Conservation (phyloP, 2,888 invertebrate genomes). For the Lumbricus terrestris region DNA sequence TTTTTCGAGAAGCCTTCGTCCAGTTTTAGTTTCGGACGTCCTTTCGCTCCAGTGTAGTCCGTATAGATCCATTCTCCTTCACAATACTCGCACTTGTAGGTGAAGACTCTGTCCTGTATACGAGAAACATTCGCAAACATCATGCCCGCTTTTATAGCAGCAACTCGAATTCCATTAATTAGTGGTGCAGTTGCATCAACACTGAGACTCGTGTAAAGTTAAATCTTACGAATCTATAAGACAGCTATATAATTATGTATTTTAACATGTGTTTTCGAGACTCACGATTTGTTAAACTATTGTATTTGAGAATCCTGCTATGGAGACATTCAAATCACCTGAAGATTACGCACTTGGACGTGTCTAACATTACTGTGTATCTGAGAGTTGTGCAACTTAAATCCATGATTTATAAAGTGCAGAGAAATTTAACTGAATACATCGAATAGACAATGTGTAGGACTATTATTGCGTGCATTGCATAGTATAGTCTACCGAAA, state of each 20-base stretch:
- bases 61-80: slow-evolving; percentile 5
- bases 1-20: slow-evolving; percentile 47
- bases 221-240: background rate
- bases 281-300: background rate
- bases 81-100: slow-evolving; percentile 18
- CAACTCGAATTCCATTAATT: background rate
- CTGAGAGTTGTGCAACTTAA: no score
- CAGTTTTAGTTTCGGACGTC: slow-evolving; percentile 34
- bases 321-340: no score
- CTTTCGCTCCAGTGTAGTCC: background rate
- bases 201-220: background rate
- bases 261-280: background rate
- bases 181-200: no score
- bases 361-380: background rate
- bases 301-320: background rate
- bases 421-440: no score
- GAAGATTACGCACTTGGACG: background rate
- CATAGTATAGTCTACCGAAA: no score
- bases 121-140: background rate
- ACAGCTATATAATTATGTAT: no score
- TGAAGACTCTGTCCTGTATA: background rate
- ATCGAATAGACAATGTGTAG: no score
- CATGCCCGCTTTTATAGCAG: background rate
- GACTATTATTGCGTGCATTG: no score
- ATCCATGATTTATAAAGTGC: no score